Evolutionary conservation across 2,797 vertebrate species (phyloP), one percentile per base, ranked within the genome.

Genomic region (Somateria mollissima): DNA sequence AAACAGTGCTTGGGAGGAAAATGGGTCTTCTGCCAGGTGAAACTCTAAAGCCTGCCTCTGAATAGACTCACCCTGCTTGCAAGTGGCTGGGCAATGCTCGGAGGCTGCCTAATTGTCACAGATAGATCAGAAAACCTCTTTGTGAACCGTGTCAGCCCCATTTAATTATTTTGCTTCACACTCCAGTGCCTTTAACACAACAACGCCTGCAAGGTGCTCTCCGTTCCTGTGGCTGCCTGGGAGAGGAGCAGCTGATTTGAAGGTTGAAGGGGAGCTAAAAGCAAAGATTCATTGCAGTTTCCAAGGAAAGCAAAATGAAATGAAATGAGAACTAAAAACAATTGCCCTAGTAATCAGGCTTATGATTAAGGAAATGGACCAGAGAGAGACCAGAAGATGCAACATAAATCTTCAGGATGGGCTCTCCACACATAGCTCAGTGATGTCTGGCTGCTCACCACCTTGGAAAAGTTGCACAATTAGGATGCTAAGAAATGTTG

Each of bases 131-230:
- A 36, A 92, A 82, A 61, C 22, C 80, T 49, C 71, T 73, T 2
- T 54, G 71, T 79, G 91, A 90, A 78, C 83, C 61, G 1, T 4
- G 43, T 90, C 87, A 76, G 70, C 56, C 73, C 58, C 56, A 19
- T 87, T 79, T 90, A 89, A 96, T 94, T 92, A 60, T 88, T 94
- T 92, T 89, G 85, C 77, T 96, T 96, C 90, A 92, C 86, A 80
- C 89, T 87, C 1, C 28, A 22, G 27, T 85, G 91, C 91, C 71
- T 91, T 73, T 81, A 90, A 78, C 76, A 89, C 73, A 91, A 20
- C 79, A 72, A 70, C 27, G 79, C 43, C 71, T 86, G 83, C 71
- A 90, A 95, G 85, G 91, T 94, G 87, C 8, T 92, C 73, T 73
- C 66, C 8, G 3, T 64, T 79, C 66, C 0, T 10, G 11, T 0